Conservation (phyloP, 2,797 vertebrate species). For the Sebastes steindachneri region DNA sequence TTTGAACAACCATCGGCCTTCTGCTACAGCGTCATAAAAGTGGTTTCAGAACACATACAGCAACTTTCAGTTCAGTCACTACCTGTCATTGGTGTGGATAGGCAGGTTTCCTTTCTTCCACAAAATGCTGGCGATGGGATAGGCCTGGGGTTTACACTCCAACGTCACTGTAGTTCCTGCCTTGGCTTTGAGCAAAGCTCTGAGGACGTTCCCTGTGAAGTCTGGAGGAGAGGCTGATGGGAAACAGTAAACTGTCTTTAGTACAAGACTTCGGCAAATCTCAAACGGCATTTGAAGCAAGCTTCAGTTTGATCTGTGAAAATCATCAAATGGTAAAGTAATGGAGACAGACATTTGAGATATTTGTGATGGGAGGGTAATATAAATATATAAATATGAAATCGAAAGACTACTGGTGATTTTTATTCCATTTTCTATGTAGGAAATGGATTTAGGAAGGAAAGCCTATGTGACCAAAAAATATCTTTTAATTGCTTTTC, state of each 20-base stretch:
- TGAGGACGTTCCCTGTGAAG: constrained; percentile 92
- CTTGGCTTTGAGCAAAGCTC: constrained; percentile 90
- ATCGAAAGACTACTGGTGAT: background rate
- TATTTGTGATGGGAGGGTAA: background rate
- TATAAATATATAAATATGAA: background rate
- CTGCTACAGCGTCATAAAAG: background rate
- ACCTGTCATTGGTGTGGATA: constrained; percentile 91
- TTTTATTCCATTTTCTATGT: background rate
- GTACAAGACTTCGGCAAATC: constrained; percentile 41
- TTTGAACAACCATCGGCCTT: background rate
- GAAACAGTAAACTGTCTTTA: constrained; percentile 64
- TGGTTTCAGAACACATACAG: background rate
- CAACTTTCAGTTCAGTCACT: constrained; percentile 37
- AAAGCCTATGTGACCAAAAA: background rate
- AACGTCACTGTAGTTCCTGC: constrained; percentile 90
- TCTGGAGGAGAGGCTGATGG: constrained; percentile 91
- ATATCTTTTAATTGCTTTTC: constrained; percentile 9
- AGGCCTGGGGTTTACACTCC: constrained; percentile 93
- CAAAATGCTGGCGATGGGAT: constrained; percentile 87
- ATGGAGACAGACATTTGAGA: constrained; percentile 38
- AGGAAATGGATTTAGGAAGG: background rate
- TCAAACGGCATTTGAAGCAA: constrained; percentile 25
- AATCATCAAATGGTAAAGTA: constrained; percentile 27
- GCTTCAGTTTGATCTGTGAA: constrained; percentile 30
- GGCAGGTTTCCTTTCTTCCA: constrained; percentile 93